Conservation (phyloP, 2,797 vertebrate species). For the Ara ararauna region DNA sequence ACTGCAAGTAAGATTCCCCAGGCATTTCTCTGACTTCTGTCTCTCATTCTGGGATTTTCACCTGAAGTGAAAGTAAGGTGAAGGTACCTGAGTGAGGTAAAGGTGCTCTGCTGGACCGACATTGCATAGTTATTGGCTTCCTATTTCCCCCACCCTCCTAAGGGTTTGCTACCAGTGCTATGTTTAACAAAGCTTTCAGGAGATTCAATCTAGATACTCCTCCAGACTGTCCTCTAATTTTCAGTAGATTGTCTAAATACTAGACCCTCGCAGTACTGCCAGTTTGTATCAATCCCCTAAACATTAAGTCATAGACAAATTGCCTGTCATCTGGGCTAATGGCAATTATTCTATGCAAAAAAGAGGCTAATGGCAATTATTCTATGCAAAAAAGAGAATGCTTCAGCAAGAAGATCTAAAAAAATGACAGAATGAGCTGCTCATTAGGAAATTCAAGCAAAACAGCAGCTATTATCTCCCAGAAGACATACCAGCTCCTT, state of each 20-base stretch:
- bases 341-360: neutral
- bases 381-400: neutral
- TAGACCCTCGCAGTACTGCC: neutral
- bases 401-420: neutral
- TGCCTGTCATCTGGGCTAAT: neutral
- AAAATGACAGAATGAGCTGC: neutral
- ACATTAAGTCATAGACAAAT: neutral
- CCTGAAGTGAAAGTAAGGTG: too few relatives aligned
- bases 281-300: neutral
- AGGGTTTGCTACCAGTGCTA: accelerated
- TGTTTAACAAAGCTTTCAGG: neutral
- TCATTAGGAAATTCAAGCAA: neutral
- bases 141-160: neutral
- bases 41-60: neutral
- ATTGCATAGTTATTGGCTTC: neutral
- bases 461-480: neutral
- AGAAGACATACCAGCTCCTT: neutral
- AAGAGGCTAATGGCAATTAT: neutral
- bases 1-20: neutral
- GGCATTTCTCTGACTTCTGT: neutral
- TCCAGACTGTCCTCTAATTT: neutral
- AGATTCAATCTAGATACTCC: neutral
- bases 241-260: neutral
- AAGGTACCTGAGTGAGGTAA: neutral
- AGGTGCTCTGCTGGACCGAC: neutral